A percentile compares a stretch with the other conserved stretches of the same genome.
Evolutionary conservation across 1,140 invertebrate genomes (phyloP).

Genomic region (Augochlora pura): DNA sequence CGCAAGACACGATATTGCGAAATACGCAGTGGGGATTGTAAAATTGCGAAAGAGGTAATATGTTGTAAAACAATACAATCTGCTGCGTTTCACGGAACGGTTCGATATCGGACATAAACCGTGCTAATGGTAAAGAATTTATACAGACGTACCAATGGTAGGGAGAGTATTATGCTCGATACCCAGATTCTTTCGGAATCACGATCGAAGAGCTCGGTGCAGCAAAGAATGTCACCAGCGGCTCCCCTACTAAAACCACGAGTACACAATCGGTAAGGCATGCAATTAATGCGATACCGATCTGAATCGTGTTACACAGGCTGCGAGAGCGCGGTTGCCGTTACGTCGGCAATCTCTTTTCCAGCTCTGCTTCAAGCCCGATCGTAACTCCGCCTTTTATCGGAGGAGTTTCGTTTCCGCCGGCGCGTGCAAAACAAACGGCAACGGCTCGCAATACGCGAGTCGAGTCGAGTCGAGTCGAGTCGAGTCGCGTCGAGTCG

Average conservation of each 20-base stretch:
- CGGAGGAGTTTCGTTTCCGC: conserved; percentile 67
- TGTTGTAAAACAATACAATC: no score
- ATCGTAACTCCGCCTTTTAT: conserved; percentile 66
- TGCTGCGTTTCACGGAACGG: no score
- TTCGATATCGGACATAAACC: no score
- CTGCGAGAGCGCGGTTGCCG: conserved; percentile 37
- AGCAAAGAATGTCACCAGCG: conserved; percentile 3
- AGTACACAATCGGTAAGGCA: conserved; percentile 62
- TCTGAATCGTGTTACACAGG: conserved; percentile 57
- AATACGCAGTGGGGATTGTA: no score
- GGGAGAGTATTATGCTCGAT: no score
- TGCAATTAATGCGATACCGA: conserved; percentile 72
- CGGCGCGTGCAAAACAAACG: conserved; percentile 67
- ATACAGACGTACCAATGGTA: no score
- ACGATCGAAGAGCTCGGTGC: not conserved
- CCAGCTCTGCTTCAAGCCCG: conserved; percentile 44
- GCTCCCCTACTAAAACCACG: conserved; percentile 43
- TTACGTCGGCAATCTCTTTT: conserved; percentile 58
- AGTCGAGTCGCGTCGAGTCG: not conserved
- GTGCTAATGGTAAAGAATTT: no score
- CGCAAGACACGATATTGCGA: no score
- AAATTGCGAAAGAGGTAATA: no score
- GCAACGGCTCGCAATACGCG: conserved; percentile 33
- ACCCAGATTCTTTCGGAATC: not conserved
- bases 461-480: not conserved